Base-by-base conservation (phyloP, 2,888 invertebrate genomes). In the Philhelius pedissequus region DNA sequence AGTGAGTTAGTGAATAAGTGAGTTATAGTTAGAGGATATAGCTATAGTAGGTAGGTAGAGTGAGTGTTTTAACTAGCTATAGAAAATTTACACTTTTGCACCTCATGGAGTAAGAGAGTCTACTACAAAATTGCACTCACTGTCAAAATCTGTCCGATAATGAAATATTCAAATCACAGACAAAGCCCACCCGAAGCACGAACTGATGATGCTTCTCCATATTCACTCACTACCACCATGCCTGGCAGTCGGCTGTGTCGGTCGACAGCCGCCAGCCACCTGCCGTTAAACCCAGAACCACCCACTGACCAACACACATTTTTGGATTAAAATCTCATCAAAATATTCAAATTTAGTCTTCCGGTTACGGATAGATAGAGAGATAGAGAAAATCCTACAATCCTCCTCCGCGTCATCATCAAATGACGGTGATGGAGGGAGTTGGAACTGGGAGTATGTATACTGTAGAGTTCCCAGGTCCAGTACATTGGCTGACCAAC, bases 331-430 rank as follows among this genome's bases (percentile, higher is more conserved):
- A 84, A 84, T 84, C 84, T 84, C 84, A 84, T 84, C 84, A 84
- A 84, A 84, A 84, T 84, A 84, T 84, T 84, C 84, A 84, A 84
- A 84, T 84, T 80, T 84, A 84, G 84, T 84, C 84, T 84, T 84
- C 84, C 84, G 84, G 84, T 80, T 84, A 80, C 54, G 80, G 84
- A 80, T 84, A 80, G 80, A 80, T 71, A 79, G 56, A 74, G 83
- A 84, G 80, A 84, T 84, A 74, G 64, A 84, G 84, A 79, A 84
- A 84, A 80, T 84, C 79, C 70, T 80, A 60, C 70, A 80, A 75
- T 76, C 68, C 78, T 74, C 79, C 70, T 69, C 52, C 71, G 60
- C 52, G 38, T 25, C 15, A 62, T 60, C 15, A 22, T n/a, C n/a
- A n/a, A n/a, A n/a, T n/a, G n/a, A n/a, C 6, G 32, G 18, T 13